Percentiles rank a stretch among this genome's conserved stretches.
Evolutionary conservation across 2,113 vertebrate species (phyloP).

Genomic region (Leiothrix lutea): DNA sequence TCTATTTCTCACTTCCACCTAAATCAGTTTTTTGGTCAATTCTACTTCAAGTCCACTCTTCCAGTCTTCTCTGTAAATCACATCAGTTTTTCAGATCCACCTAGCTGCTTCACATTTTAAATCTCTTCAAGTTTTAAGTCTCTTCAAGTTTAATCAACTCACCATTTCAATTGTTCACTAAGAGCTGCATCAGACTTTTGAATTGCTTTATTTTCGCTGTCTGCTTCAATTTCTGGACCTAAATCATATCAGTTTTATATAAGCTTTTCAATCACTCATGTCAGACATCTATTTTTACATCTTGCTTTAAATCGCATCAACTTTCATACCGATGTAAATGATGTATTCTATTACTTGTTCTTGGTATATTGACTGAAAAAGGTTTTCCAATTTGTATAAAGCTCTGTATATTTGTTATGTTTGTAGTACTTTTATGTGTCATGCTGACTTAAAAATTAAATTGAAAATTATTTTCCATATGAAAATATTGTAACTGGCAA

Average conservation of each 20-base stretch:
- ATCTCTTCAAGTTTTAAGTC: neutral
- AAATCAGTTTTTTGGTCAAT: neutral
- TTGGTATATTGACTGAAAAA: slow-evolving; percentile 5
- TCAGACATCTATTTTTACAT: slow-evolving; percentile 13
- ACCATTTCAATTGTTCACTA: slow-evolving; percentile 7
- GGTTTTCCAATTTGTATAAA: neutral
- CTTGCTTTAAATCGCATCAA: slow-evolving; percentile 37
- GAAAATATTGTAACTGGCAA: neutral
- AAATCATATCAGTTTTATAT: slow-evolving; percentile 40
- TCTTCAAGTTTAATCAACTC: neutral
- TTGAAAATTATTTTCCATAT: neutral
- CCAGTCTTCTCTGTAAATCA: neutral
- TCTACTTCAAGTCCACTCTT: neutral
- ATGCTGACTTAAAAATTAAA: neutral
- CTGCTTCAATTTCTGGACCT: slow-evolving; percentile 13
- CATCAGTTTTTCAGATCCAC: neutral
- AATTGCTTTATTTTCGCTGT: slow-evolving; percentile 32
- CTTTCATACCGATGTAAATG: neutral
- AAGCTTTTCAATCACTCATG: slow-evolving; percentile 36
- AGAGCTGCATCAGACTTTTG: neutral
- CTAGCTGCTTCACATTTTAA: neutral
- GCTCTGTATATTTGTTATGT: neutral
- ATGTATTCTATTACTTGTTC: neutral
- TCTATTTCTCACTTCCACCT: neutral
- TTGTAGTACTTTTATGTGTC: neutral